Evolutionary conservation across 2,797 vertebrate species (phyloP), one percentile per base, ranked within the genome.

Genomic region (Lindbergichthys nudifrons): DNA sequence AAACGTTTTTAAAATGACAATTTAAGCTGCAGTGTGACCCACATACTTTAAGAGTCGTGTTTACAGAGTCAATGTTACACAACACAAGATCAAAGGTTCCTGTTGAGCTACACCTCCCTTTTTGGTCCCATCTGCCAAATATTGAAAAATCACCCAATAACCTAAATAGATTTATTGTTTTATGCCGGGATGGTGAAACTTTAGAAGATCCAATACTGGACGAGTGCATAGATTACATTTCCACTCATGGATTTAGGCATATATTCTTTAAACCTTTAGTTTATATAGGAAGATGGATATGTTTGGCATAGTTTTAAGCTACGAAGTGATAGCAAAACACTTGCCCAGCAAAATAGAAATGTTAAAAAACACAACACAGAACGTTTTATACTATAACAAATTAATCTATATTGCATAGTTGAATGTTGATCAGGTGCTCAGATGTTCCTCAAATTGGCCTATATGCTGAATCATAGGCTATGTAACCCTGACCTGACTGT

Each of bases 11-110:
- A 5, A 26, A 26, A 26, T 5, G 4, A 26, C 4, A 4, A 26
- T 26, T 26, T 26, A 26, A 78, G 30, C 47, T 75, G 63, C 60
- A 39, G 51, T 23, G 19, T 58, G 52, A 64, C 59, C 18, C 52
- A 66, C 52, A 23, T 58, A 36, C 32, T 36, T 36, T 36, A 13
- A 32, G 8, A 41, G 42, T 30, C 0, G 0, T 89, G 80, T 90
- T 87, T 84, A 73, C 81, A 57, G 41, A 84, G 81, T 88, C 82
- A 91, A 74, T 51, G 91, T 94, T 91, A 69, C 88, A 16, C 75
- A 92, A 92, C 58, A 23, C 60, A 57, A 70, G 69, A 81, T 74
- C 65, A 67, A 77, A 92, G 80, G 89, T 86, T 87, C 77, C 70
- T 75, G 46, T 30, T 70, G 52, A 78, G 32, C 45, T 65, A 63